phyloP scores from a whole-genome alignment of 2,888 invertebrate genomes.

The Ryuthela nishihirai region DNA sequence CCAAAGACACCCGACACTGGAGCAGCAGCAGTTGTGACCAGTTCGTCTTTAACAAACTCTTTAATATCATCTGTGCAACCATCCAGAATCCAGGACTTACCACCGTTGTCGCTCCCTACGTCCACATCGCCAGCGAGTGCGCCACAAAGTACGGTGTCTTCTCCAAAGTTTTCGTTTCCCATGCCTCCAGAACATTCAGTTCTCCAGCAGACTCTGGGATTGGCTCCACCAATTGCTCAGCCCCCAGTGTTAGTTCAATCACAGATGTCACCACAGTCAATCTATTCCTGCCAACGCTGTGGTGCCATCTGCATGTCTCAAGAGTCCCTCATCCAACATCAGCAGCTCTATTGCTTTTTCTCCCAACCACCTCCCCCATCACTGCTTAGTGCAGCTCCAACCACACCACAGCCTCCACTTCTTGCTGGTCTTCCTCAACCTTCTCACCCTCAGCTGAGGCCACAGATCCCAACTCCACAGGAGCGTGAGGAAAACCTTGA shows the following conservation, averaged over 20 bases:
- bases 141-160: neutral
- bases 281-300: slow-evolving; percentile 20
- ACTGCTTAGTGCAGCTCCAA: slow-evolving; percentile 4
- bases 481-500: slow-evolving; percentile 13
- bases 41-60: neutral
- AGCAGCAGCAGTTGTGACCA: neutral
- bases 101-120: neutral
- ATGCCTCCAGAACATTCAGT: slow-evolving; percentile 29
- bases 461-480: slow-evolving; percentile 1
- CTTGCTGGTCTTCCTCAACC: neutral
- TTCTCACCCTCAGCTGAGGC: slow-evolving; percentile 1
- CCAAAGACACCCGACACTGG: neutral
- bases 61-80: too few relatives aligned
- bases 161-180: slow-evolving; percentile 25
- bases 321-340: slow-evolving; percentile 33
- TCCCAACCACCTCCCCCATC: slow-evolving; percentile 9
- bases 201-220: slow-evolving; percentile 25
- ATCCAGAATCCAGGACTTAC: neutral
- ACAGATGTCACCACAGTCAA: slow-evolving; percentile 11
- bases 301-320: slow-evolving; percentile 23
- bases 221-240: slow-evolving; percentile 6
- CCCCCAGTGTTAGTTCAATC: slow-evolving; percentile 3
- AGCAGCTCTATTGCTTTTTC: slow-evolving; percentile 29
- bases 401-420: slow-evolving; percentile 6
- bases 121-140: neutral